These are phyloP conservation scores for Formicarius rufipectus DNA, from an alignment of 2,113 vertebrate genomes.

Conservation along the genomic window DNA sequence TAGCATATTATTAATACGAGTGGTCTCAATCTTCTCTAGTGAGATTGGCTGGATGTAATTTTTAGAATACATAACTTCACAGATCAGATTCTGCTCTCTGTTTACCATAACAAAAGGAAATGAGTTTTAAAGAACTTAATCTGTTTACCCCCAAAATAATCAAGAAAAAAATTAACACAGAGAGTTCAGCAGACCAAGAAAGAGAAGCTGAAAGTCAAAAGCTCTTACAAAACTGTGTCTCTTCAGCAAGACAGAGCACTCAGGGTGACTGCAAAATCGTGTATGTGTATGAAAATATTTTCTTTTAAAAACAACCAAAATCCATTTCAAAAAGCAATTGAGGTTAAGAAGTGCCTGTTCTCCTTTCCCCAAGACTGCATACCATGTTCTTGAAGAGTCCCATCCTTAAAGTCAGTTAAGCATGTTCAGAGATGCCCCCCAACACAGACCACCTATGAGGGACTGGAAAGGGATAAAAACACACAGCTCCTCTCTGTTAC, in stretches of 20 bases:
- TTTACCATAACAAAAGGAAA: background rate
- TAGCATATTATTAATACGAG: background rate
- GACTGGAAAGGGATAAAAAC: background rate
- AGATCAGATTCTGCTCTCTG: background rate
- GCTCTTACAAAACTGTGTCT: conserved; percentile 4
- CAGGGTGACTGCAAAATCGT: background rate
- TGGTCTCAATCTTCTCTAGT: background rate
- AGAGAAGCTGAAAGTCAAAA: background rate
- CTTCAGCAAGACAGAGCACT: background rate
- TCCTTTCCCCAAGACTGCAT: background rate
- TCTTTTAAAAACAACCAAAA: conserved; percentile 32
- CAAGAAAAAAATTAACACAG: background rate
- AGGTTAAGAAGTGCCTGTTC: background rate
- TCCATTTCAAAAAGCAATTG: conserved; percentile 10
- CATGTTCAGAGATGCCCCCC: background rate
- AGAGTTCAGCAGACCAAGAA: background rate
- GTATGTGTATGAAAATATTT: background rate
- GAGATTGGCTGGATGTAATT: background rate
- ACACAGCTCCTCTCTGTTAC: background rate
- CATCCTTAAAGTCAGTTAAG: background rate
- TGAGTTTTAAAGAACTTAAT: background rate
- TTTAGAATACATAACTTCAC: background rate
- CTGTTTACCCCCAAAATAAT: background rate
- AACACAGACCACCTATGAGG: background rate
- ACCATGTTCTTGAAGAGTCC: background rate